A percentile compares a stretch with the other conserved stretches of the same genome.
These are phyloP conservation scores for Triplophysa rosa DNA, from an alignment of 2,113 vertebrate species.

Conservation along the genomic window DNA sequence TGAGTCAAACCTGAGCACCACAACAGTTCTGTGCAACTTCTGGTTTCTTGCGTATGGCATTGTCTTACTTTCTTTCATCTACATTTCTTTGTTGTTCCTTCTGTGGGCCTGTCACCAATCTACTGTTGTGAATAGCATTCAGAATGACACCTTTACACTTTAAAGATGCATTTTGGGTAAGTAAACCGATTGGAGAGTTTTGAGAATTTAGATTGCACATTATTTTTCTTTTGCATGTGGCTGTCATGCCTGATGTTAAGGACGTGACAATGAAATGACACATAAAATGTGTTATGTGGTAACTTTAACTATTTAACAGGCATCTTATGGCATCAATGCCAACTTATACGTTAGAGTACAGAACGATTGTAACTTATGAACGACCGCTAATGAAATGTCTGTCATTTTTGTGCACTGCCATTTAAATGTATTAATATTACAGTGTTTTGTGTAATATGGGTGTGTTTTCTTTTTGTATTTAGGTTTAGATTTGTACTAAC, in stretches of 20 bases:
- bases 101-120: not conserved
- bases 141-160: conserved; percentile 82
- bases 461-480: not conserved
- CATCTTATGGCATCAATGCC: no score
- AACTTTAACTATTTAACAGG: no score
- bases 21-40: conserved; percentile 34
- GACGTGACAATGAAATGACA: not conserved
- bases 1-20: conserved; percentile 54
- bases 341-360: not conserved
- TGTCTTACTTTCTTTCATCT: conserved; percentile 43
- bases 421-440: not conserved
- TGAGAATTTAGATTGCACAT: not conserved
- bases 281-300: no score
- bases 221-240: not conserved
- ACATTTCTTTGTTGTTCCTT: conserved; percentile 3
- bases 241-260: not conserved
- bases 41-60: conserved; percentile 62
- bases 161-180: conserved; percentile 88
- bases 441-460: not conserved
- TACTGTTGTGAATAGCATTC: not conserved
- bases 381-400: not conserved
- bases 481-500: not conserved
- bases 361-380: no score
- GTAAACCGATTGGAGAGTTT: conserved; percentile 39
- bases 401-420: not conserved